Conservation (phyloP, 2,888 invertebrate genomes). For the Tenthredo amoena region DNA sequence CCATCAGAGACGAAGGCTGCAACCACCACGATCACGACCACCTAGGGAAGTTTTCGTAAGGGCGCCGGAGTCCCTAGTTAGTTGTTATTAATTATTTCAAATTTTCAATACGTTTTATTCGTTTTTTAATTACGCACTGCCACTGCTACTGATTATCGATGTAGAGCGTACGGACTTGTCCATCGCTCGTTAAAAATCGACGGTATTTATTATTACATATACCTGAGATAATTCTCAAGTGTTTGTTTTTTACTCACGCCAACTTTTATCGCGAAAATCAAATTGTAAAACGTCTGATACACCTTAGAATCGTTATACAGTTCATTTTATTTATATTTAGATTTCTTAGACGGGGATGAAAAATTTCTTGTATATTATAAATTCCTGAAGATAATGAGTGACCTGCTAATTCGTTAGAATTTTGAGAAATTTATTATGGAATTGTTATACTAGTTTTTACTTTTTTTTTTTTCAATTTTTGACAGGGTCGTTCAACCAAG, state of each 20-base stretch:
- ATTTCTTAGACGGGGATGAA: too few species aligned
- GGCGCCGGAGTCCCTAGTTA: neutral
- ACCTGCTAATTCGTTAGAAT: too few species aligned
- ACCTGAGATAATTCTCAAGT: neutral
- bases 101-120: neutral
- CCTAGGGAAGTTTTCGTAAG: neutral
- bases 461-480: neutral
- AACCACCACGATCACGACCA: neutral
- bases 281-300: neutral
- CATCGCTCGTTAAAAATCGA: neutral
- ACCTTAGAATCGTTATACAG: too few species aligned
- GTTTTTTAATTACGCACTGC: neutral
- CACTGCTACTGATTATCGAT: neutral
- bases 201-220: neutral
- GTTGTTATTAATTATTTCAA: constrained; percentile 1
- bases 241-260: neutral
- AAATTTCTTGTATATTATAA: too few species aligned
- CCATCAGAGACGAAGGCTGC: neutral
- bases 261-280: neutral
- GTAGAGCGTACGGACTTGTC: neutral
- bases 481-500: neutral
- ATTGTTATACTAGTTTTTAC: neutral
- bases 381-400: too few species aligned
- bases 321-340: too few species aligned
- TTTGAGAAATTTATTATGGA: too few species aligned